Evolutionary conservation across 2,888 invertebrate species (phyloP).

Genomic region (Phlogophora meticulosa): DNA sequence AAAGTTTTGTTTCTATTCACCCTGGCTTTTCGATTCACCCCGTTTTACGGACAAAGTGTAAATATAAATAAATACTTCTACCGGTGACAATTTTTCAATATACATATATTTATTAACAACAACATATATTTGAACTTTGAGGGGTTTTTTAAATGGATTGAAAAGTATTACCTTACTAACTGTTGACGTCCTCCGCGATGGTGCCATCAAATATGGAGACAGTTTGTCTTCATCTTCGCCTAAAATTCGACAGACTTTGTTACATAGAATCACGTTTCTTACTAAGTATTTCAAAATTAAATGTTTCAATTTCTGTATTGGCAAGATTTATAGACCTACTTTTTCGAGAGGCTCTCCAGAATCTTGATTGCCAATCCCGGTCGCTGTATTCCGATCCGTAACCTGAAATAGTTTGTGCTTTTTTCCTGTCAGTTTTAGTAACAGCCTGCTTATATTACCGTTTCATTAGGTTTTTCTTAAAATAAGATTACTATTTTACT

Average conservation of each 20-base stretch:
- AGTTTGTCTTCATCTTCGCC: constrained; percentile 88
- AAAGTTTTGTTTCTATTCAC: too few relatives aligned
- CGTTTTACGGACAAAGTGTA: too few relatives aligned
- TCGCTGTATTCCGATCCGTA: constrained; percentile 95
- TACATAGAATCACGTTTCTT: constrained; percentile 46
- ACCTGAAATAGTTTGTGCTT: constrained; percentile 84
- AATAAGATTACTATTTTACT: not conserved
- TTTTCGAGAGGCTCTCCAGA: constrained; percentile 92
- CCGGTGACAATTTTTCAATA: not conserved
- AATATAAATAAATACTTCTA: not conserved
- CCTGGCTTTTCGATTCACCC: too few relatives aligned
- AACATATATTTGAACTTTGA: too few relatives aligned
- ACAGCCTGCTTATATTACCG: constrained; percentile 34
- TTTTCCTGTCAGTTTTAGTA: constrained; percentile 49
- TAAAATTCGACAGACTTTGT: constrained; percentile 67
- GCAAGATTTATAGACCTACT: constrained; percentile 73
- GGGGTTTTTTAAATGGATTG: not conserved
- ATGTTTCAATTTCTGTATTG: constrained; percentile 30
- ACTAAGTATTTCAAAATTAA: not conserved
- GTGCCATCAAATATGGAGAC: constrained; percentile 84
- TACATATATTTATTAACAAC: too few relatives aligned
- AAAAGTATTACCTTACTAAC: constrained; percentile 81
- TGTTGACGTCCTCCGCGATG: constrained; percentile 84
- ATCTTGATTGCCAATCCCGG: constrained; percentile 91
- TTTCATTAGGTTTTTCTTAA: not conserved